Evolutionary conservation across 1,140 invertebrate species (phyloP).

Genomic region (Drosophila serrata): DNA sequence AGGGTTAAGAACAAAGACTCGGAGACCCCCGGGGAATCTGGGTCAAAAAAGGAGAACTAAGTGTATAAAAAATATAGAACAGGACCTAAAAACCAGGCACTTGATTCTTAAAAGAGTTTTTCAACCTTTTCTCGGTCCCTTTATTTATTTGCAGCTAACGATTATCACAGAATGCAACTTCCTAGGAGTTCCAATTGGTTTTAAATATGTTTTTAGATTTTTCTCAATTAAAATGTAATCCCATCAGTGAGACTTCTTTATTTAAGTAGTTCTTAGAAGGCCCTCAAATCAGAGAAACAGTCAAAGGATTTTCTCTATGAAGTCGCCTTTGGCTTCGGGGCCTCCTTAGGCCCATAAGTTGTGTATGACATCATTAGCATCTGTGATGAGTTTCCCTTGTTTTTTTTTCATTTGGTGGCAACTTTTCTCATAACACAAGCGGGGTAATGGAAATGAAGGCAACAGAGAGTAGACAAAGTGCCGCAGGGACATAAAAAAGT

Average conservation of each 20-base stretch:
- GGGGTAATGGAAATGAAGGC: constrained; percentile 15
- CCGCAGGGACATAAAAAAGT: constrained; percentile 51
- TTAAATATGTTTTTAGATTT: not conserved
- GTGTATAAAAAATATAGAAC: not conserved
- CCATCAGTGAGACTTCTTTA: constrained; percentile 9
- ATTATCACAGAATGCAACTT: not conserved
- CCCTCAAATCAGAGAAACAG: constrained; percentile 2
- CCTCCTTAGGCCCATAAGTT: constrained; percentile 17
- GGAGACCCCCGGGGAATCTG: not conserved
- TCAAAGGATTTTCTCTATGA: not conserved
- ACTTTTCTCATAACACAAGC: constrained; percentile 50
- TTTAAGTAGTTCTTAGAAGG: not conserved
- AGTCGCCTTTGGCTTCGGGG: constrained; percentile 5
- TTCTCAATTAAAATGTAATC: constrained; percentile 51
- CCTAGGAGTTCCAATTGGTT: not conserved
- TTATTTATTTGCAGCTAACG: not conserved
- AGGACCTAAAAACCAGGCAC: not conserved
- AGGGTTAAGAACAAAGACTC: not conserved
- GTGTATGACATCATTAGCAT: constrained; percentile 49
- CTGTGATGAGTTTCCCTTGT: constrained; percentile 46
- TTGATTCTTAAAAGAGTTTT: not conserved
- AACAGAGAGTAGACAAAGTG: constrained; percentile 36
- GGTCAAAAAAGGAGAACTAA: not conserved
- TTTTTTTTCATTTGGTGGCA: constrained; percentile 21
- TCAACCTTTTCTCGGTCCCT: not conserved